These are phyloP conservation scores for Loripinus fragilis DNA, from an alignment of 2,888 invertebrate genomes.

Conservation along the genomic window DNA sequence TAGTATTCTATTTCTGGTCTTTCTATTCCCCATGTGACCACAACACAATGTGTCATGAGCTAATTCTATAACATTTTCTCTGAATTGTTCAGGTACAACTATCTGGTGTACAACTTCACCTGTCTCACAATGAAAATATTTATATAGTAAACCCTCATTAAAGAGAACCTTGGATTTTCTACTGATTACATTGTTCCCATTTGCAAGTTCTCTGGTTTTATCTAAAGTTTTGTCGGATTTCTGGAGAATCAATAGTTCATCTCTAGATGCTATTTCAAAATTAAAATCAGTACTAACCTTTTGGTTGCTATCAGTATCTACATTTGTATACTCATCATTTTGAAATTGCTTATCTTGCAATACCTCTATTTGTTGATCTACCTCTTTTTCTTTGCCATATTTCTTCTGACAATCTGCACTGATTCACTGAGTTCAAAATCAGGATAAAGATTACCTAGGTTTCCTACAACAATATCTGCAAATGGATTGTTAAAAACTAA, in stretches of 20 bases:
- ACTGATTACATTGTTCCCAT: neutral
- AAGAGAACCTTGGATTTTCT: neutral
- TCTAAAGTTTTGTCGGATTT: constrained; percentile 7
- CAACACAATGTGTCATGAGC: constrained; percentile 5
- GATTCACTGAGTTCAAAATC: neutral
- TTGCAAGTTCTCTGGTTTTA: neutral
- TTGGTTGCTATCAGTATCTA: neutral
- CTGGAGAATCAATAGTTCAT: neutral
- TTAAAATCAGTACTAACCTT: neutral
- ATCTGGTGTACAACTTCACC: constrained; percentile 4
- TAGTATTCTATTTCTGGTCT: constrained; percentile 13
- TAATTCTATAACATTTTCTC: neutral
- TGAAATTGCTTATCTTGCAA: neutral
- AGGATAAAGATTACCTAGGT: constrained; percentile 4
- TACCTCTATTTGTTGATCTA: neutral
- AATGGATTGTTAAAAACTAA: constrained; percentile 20
- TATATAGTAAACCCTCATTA: neutral
- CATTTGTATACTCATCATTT: neutral
- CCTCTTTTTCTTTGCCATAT: neutral
- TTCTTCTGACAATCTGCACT: neutral
- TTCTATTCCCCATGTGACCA: constrained; percentile 7
- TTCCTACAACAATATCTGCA: constrained; percentile 22
- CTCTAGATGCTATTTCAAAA: neutral
- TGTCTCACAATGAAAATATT: neutral
- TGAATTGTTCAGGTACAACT: neutral